phyloP scores from a whole-genome alignment of 2,113 vertebrate genomes.

The Rhinoderma darwinii region DNA sequence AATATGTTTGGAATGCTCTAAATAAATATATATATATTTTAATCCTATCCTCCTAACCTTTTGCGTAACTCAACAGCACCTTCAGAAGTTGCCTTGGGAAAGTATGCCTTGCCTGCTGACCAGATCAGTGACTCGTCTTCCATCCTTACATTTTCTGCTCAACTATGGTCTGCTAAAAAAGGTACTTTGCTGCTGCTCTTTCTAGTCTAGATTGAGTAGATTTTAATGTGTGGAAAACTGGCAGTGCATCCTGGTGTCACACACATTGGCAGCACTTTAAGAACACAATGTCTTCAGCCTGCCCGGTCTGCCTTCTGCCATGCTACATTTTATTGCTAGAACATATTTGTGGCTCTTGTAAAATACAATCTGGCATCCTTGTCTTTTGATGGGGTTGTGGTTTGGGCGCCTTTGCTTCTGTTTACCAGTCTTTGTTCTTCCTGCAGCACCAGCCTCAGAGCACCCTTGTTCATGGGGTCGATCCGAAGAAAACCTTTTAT shows the following conservation, averaged over 20 bases:
- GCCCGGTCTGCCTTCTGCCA: background rate
- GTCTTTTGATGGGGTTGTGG: background rate
- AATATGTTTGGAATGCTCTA: too few species aligned
- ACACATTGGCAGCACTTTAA: background rate
- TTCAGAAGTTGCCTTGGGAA: conserved; percentile 93
- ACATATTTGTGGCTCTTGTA: background rate
- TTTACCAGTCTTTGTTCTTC: background rate
- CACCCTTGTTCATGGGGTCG: conserved; percentile 77
- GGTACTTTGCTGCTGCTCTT: conserved; percentile 67
- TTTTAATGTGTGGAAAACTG: background rate
- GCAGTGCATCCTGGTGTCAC: background rate
- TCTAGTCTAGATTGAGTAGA: background rate
- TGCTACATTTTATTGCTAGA: background rate
- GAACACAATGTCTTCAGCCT: background rate
- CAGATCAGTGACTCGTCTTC: conserved; percentile 82
- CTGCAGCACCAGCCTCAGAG: conserved; percentile 67
- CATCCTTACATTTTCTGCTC: conserved; percentile 83
- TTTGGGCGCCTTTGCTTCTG: background rate
- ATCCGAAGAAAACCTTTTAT: conserved; percentile 80
- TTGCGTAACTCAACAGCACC: conserved; percentile 71
- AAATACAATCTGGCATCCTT: background rate
- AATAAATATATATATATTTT: too few species aligned
- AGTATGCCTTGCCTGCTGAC: conserved; percentile 76
- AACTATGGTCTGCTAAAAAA: conserved; percentile 77
- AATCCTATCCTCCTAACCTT: too few species aligned